These are phyloP conservation scores for Puntigrus tetrazona DNA, from an alignment of 2,113 vertebrate genomes.

Conservation along the genomic window DNA sequence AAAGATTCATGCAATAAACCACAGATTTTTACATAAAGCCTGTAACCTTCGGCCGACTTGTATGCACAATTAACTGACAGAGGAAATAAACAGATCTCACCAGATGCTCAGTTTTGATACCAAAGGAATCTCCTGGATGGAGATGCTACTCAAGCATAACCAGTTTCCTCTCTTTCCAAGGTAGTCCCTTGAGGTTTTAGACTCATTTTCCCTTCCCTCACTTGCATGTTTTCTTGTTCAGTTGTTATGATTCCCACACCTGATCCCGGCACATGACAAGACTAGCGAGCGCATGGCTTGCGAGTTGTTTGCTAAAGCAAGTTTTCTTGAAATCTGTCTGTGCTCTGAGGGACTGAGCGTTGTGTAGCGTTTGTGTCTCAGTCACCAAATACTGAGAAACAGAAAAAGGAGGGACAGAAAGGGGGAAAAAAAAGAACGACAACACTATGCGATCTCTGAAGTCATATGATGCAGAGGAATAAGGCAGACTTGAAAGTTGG, in stretches of 20 bases:
- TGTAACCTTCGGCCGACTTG: neutral
- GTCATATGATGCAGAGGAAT: conserved; percentile 69
- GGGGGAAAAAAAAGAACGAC: conserved; percentile 52
- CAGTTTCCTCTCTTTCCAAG: conserved; percentile 34
- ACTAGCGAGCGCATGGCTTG: conserved; percentile 45
- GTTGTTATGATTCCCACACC: conserved; percentile 44
- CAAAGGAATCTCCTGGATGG: neutral
- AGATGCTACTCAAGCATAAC: conserved; percentile 9
- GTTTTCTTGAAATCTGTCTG: conserved; percentile 62
- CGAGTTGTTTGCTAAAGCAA: conserved; percentile 54
- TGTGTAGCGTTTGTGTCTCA: conserved; percentile 66
- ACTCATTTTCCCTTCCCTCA: conserved; percentile 38
- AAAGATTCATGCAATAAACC: neutral
- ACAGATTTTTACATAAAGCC: neutral
- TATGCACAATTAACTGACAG: neutral
- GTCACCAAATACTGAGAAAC: conserved; percentile 68
- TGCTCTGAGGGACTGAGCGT: conserved; percentile 44
- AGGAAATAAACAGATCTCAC: conserved; percentile 13
- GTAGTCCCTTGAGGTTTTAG: conserved; percentile 38
- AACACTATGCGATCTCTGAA: conserved; percentile 73
- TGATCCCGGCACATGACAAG: conserved; percentile 45
- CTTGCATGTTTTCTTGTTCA: conserved; percentile 43
- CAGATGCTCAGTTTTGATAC: conserved; percentile 5
- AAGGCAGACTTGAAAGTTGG: conserved; percentile 81
- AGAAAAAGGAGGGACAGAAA: conserved; percentile 49